phyloP scores from a whole-genome alignment of 2,888 invertebrate genomes.

The Eilema griseolum region DNA sequence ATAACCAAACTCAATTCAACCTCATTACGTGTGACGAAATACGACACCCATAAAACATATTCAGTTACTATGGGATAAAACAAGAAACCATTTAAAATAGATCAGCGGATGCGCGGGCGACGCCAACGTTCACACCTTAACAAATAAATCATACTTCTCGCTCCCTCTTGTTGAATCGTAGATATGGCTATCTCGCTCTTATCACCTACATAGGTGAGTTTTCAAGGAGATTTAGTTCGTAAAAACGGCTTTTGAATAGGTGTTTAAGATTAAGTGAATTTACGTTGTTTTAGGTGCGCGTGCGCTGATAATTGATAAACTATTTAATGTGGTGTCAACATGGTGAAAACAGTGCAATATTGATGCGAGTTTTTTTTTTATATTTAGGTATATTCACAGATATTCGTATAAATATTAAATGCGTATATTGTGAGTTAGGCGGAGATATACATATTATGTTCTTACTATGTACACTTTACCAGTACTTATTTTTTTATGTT shows the following conservation, averaged over 20 bases:
- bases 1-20: conserved; percentile 5
- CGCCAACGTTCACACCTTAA: conserved; percentile 55
- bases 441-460: no score
- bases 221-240: conserved; percentile 68
- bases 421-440: no score
- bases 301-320: conserved; percentile 32
- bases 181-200: conserved; percentile 45
- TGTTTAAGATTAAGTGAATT: conserved; percentile 39
- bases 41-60: conserved; percentile 41
- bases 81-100: conserved; percentile 62
- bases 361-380: background rate
- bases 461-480: no score
- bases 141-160: conserved; percentile 44
- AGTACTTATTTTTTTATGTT: no score
- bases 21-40: conserved; percentile 34
- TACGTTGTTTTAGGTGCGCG: conserved; percentile 21
- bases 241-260: conserved; percentile 65
- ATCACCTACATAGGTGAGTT: conserved; percentile 57
- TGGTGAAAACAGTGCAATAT: background rate
- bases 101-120: conserved; percentile 62
- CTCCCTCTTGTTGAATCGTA: conserved; percentile 28
- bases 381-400: no score
- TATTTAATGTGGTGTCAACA: conserved; percentile 32
- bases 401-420: no score
- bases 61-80: conserved; percentile 56